Evolutionary conservation across 2,888 invertebrate genomes (phyloP).

Genomic region (Prionchulus punctatus): DNA sequence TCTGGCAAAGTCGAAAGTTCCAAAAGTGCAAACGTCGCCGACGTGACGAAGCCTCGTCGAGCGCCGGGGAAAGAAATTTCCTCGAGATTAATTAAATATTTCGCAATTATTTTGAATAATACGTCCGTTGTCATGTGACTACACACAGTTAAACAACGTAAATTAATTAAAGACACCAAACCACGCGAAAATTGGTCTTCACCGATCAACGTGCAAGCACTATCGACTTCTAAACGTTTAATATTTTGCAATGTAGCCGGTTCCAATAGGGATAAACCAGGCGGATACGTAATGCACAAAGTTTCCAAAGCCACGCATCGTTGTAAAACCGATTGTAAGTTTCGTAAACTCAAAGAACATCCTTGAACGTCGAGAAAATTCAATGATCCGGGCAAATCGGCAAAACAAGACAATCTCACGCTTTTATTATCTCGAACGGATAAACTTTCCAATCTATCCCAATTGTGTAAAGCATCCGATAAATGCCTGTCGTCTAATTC

Average conservation of each 20-base stretch:
- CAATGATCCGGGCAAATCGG: background rate
- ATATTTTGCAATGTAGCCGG: background rate
- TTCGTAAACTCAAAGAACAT: background rate
- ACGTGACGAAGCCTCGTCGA: background rate
- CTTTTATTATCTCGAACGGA: conserved; percentile 1
- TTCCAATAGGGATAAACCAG: background rate
- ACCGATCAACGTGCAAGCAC: background rate
- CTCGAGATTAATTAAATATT: background rate
- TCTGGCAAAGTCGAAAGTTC: background rate
- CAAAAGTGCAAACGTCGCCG: background rate
- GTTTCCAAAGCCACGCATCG: background rate
- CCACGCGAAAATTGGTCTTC: background rate
- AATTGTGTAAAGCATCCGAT: background rate
- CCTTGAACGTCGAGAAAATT: background rate
- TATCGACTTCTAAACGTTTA: background rate
- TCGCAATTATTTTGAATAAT: background rate
- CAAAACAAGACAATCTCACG: background rate
- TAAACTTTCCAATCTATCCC: conserved; percentile 1
- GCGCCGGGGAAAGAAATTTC: background rate
- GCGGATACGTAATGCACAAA: background rate
- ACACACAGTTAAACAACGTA: background rate
- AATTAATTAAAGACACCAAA: background rate
- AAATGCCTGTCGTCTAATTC: conserved; percentile 2
- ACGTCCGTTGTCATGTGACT: background rate
- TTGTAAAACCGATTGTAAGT: background rate